These are phyloP conservation scores for Lapara coniferarum DNA, from an alignment of 2,888 invertebrate species.

Conservation along the genomic window DNA sequence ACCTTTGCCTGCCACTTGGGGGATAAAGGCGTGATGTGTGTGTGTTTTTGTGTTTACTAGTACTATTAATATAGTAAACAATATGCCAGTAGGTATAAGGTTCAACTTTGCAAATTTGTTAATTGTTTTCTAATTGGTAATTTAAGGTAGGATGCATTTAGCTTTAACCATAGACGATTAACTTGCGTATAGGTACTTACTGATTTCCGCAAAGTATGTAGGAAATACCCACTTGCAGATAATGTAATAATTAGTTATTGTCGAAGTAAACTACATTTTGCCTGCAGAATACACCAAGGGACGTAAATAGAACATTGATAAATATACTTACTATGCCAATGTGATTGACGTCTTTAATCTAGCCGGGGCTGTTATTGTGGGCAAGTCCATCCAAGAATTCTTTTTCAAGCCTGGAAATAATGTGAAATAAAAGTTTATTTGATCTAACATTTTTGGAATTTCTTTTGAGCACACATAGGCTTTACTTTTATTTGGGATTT, in stretches of 20 bases:
- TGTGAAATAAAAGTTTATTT: too few relatives aligned
- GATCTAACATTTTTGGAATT: too few relatives aligned
- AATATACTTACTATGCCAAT: conserved; percentile 65
- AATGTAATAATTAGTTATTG: background rate
- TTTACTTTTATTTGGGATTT: too few relatives aligned
- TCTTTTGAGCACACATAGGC: too few relatives aligned
- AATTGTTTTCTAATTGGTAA: too few relatives aligned
- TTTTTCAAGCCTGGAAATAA: conserved; percentile 66
- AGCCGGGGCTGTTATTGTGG: conserved; percentile 73
- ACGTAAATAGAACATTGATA: conserved; percentile 11
- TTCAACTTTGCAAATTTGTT: too few relatives aligned
- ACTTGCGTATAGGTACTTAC: too few relatives aligned
- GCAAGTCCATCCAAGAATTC: conserved; percentile 63
- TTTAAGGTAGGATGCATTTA: too few relatives aligned
- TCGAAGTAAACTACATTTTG: background rate
- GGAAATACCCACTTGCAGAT: background rate
- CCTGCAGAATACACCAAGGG: background rate
- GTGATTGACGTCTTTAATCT: conserved; percentile 65
- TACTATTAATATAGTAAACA: background rate
- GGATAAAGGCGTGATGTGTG: too few relatives aligned
- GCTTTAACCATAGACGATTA: too few relatives aligned
- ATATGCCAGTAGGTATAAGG: background rate
- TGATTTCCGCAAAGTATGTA: background rate
- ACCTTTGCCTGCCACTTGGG: too few relatives aligned
- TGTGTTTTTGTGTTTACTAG: background rate